Percentiles rank a stretch among this genome's conserved stretches.
Evolutionary conservation across 2,888 invertebrate species (phyloP).

Genomic region (Andrena bicolor): DNA sequence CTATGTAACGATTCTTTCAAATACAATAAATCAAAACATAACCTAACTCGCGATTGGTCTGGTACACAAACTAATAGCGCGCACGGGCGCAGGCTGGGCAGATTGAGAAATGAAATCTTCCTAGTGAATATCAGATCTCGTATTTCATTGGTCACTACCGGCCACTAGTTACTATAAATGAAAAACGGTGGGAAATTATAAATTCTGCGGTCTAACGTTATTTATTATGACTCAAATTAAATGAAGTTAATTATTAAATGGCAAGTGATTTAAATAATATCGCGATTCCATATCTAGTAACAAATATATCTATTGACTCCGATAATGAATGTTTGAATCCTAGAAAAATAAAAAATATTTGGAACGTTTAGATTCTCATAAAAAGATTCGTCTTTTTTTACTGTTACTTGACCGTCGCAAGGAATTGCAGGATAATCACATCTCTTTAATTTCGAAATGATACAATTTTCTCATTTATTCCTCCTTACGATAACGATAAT

Average conservation of each 20-base stretch:
- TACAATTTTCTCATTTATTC: constrained; percentile 45
- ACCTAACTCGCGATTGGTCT: constrained; percentile 28
- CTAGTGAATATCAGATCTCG: constrained; percentile 7
- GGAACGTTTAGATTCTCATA: constrained; percentile 3
- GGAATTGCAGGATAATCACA: constrained; percentile 28
- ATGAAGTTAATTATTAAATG: background rate
- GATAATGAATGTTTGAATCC: background rate
- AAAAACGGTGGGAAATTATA: background rate
- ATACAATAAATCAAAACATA: constrained; percentile 32
- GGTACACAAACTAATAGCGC: background rate
- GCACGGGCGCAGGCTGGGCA: constrained; percentile 1
- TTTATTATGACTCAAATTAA: no score
- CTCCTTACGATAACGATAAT: constrained; percentile 45
- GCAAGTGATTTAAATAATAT: background rate
- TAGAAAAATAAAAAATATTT: background rate
- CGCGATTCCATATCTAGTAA: background rate
- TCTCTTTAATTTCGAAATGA: constrained; percentile 30
- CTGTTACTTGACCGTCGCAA: constrained; percentile 1
- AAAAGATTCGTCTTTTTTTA: constrained; percentile 23
- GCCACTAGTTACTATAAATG: background rate
- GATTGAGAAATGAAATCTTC: constrained; percentile 12
- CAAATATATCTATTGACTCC: background rate
- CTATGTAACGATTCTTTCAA: constrained; percentile 18
- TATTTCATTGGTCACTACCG: constrained; percentile 3
- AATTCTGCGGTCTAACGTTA: background rate